Percentiles rank a stretch among this genome's conserved stretches.
Conservation (phyloP, 2,797 vertebrate genomes). For the Xenopus petersii region DNA sequence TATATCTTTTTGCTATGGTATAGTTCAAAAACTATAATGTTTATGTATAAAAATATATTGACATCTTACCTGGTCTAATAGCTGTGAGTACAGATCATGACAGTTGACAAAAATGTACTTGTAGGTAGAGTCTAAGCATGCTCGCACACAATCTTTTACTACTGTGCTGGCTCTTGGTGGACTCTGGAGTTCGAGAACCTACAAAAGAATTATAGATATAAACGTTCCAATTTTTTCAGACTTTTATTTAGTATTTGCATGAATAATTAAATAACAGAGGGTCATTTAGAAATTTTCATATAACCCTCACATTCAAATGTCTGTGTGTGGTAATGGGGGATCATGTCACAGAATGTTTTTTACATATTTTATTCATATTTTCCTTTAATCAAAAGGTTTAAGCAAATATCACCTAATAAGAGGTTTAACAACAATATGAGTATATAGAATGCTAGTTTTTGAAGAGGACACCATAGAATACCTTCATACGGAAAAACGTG, state of each 20-base stretch:
- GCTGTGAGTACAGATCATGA: slow-evolving; percentile 89
- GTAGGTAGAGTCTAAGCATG: slow-evolving; percentile 92
- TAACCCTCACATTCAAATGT: too few species aligned
- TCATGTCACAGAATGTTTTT: too few species aligned
- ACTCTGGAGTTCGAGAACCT: slow-evolving; percentile 94
- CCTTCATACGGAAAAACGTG: slow-evolving; percentile 98
- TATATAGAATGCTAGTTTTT: too few species aligned
- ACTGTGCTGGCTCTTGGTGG: slow-evolving; percentile 90
- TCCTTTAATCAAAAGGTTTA: too few species aligned
- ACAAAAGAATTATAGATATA: not conserved
- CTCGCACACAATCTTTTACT: slow-evolving; percentile 93
- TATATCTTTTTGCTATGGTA: too few species aligned
- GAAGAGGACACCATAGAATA: slow-evolving; percentile 49
- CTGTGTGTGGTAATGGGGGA: too few species aligned
- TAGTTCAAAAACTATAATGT: too few species aligned
- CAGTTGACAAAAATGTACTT: slow-evolving; percentile 98
- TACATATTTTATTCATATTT: too few species aligned
- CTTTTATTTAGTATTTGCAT: not conserved
- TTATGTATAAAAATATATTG: too few species aligned
- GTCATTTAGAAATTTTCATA: not conserved
- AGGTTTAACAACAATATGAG: too few species aligned
- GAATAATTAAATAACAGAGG: not conserved
- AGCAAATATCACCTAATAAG: too few species aligned
- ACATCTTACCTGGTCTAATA: slow-evolving; percentile 85
- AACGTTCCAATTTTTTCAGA: not conserved